A percentile compares a stretch with the other conserved stretches of the same genome.
These are phyloP conservation scores for Cyclura pinguis DNA, from an alignment of 2,797 vertebrate species.

Conservation along the genomic window DNA sequence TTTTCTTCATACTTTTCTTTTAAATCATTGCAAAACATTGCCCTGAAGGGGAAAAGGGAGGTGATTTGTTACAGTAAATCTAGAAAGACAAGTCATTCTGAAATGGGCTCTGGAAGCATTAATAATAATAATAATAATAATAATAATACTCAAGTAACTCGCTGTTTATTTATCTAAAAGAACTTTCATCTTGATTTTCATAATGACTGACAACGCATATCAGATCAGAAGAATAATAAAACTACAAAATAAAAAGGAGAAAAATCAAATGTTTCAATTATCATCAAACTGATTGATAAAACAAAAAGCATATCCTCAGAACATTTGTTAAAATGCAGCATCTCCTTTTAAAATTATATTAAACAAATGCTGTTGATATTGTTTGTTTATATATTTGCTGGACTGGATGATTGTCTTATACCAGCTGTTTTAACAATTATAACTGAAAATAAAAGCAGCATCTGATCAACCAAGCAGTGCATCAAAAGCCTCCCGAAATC, in stretches of 20 bases:
- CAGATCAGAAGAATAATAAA: background rate
- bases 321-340: background rate
- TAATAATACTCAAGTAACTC: background rate
- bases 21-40: constrained; percentile 97
- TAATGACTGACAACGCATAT: background rate
- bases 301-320: background rate
- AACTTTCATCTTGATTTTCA: background rate
- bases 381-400: background rate
- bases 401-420: background rate
- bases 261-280: background rate
- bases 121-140: background rate
- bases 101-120: constrained; percentile 31
- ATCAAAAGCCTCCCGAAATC: background rate
- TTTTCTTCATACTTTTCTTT: constrained; percentile 92
- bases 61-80: constrained; percentile 45
- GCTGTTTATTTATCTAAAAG: too few species aligned
- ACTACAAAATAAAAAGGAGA: background rate
- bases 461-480: background rate
- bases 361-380: background rate
- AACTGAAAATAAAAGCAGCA: background rate
- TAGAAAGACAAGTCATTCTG: constrained; percentile 50
- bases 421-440: background rate
- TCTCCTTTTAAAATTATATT: background rate
- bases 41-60: constrained; percentile 80
- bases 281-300: background rate